Evolutionary conservation across 2,797 vertebrate genomes (phyloP).

Genomic region (Paguma larvata): DNA sequence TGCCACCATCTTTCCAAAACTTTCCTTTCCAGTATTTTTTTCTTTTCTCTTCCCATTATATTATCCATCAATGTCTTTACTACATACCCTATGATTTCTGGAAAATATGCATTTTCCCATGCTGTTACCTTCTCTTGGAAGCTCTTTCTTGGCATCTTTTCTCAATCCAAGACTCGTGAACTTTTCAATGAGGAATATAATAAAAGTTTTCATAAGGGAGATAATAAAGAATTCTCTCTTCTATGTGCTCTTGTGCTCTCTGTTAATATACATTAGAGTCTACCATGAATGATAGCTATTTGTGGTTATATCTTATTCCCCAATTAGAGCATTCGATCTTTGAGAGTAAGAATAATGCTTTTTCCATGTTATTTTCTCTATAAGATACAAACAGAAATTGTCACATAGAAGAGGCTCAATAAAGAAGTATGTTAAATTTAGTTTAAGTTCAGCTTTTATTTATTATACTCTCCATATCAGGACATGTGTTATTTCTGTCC

Average conservation of each 20-base stretch:
- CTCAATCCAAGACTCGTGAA: not conserved
- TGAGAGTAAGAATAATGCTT: not conserved
- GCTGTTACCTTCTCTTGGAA: not conserved
- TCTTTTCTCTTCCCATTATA: not conserved
- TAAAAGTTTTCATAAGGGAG: not conserved
- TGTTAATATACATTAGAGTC: not conserved
- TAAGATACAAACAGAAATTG: not conserved
- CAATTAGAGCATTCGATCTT: not conserved
- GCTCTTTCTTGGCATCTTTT: not conserved
- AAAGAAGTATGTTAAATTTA: slow-evolving; percentile 11
- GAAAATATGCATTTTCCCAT: not conserved
- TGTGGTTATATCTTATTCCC: not conserved
- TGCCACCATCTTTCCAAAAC: not conserved
- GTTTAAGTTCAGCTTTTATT: not conserved
- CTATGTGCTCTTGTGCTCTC: not conserved
- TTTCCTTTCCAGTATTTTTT: not conserved
- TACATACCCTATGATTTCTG: not conserved
- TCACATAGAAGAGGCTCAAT: not conserved
- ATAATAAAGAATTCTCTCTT: not conserved
- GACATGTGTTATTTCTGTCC: not conserved
- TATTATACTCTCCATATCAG: not conserved
- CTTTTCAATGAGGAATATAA: not conserved
- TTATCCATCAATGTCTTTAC: not conserved
- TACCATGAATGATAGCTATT: not conserved
- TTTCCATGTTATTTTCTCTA: not conserved